phyloP scores from a whole-genome alignment of 2,113 vertebrate species.

The Chaenocephalus aceratus region DNA sequence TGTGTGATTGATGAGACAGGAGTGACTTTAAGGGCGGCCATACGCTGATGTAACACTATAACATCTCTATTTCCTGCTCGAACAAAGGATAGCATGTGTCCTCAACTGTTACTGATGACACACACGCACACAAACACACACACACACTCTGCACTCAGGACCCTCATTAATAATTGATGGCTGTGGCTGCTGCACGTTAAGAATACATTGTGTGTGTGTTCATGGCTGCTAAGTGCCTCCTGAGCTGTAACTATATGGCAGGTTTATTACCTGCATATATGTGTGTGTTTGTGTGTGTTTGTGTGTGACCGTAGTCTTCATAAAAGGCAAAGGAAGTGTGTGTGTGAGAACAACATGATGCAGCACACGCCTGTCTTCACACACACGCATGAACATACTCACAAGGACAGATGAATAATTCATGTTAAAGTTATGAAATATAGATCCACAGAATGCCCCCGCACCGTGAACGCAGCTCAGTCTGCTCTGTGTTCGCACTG shows the following conservation, averaged over 20 bases:
- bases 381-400: slow-evolving; percentile 21
- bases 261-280: neutral
- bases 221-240: slow-evolving; percentile 16
- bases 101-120: slow-evolving; percentile 17
- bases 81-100: slow-evolving; percentile 39
- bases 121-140: neutral
- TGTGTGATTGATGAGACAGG: neutral
- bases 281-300: slow-evolving; percentile 4
- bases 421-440: slow-evolving; percentile 55
- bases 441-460: slow-evolving; percentile 22
- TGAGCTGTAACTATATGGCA: slow-evolving; percentile 9
- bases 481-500: neutral
- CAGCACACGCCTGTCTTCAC: neutral
- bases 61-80: slow-evolving; percentile 39
- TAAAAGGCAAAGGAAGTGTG: neutral
- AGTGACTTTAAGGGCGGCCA: slow-evolving; percentile 21
- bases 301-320: neutral
- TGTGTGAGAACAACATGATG: neutral
- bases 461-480: neutral
- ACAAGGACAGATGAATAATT: slow-evolving; percentile 46
- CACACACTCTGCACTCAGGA: slow-evolving; percentile 28
- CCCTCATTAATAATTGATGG: slow-evolving; percentile 58
- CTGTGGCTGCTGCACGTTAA: slow-evolving; percentile 11
- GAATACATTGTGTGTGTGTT: neutral
- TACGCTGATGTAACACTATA: slow-evolving; percentile 23